phyloP scores from a whole-genome alignment of 1,140 invertebrate genomes.

The Ceratina calcarata region DNA sequence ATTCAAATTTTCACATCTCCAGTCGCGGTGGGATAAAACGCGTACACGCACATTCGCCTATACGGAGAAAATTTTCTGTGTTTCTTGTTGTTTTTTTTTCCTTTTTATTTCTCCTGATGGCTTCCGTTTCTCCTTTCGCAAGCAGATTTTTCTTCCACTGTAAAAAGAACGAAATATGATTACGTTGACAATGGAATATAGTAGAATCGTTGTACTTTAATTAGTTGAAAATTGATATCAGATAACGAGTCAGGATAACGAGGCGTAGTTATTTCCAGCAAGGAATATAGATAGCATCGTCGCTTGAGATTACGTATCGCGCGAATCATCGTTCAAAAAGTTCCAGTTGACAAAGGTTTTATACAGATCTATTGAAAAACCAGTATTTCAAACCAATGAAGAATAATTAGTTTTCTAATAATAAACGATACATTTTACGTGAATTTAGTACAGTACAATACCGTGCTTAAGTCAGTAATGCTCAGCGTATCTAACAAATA shows the following conservation, averaged over 20 bases:
- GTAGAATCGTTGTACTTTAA: too few species aligned
- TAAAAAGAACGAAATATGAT: not conserved
- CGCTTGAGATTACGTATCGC: slow-evolving; percentile 63
- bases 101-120: too few species aligned
- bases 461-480: slow-evolving; percentile 78
- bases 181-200: too few species aligned
- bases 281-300: slow-evolving; percentile 64
- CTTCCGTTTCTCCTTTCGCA: too few species aligned
- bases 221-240: too few species aligned
- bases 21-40: too few species aligned
- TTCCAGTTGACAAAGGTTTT: slow-evolving; percentile 79
- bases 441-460: slow-evolving; percentile 76
- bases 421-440: slow-evolving; percentile 74
- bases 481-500: slow-evolving; percentile 77
- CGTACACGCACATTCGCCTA: too few species aligned
- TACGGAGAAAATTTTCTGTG: too few species aligned
- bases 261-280: slow-evolving; percentile 41
- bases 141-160: too few species aligned
- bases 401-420: slow-evolving; percentile 80
- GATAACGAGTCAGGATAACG: slow-evolving; percentile 28
- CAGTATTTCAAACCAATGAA: slow-evolving; percentile 81
- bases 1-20: too few species aligned
- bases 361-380: slow-evolving; percentile 78
- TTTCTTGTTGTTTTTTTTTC: too few species aligned
- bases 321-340: slow-evolving; percentile 77